Conservation (phyloP, 2,797 vertebrate genomes). For the Benthosema pterotum region DNA sequence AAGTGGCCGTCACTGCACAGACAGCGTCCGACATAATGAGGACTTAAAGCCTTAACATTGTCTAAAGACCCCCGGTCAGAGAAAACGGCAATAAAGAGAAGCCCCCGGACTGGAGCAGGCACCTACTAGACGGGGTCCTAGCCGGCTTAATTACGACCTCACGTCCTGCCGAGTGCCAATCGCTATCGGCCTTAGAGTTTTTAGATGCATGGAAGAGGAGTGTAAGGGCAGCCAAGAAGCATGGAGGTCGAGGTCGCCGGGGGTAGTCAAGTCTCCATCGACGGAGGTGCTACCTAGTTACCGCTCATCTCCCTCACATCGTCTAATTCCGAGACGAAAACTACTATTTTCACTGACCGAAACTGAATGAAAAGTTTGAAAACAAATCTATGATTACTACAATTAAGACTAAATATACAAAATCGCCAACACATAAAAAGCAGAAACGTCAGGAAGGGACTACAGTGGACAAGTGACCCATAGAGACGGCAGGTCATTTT, state of each 20-base stretch:
- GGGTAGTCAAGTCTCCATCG: constrained; percentile 16
- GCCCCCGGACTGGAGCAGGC: constrained; percentile 63
- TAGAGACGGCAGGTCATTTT: too few species aligned
- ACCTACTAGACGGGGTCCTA: constrained; percentile 57
- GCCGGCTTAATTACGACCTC: constrained; percentile 70
- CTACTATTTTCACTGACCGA: too few species aligned
- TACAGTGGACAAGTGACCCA: too few species aligned
- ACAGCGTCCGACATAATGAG: constrained; percentile 77
- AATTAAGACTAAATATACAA: too few species aligned
- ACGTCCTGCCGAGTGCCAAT: constrained; percentile 68
- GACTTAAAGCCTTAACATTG: constrained; percentile 81
- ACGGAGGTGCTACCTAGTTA: constrained; percentile 24
- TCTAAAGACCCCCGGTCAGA: constrained; percentile 73
- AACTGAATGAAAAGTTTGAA: too few species aligned
- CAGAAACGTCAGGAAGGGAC: too few species aligned
- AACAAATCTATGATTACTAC: too few species aligned
- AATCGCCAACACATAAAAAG: too few species aligned
- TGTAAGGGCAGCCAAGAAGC: constrained; percentile 47
- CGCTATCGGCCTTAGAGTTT: constrained; percentile 66
- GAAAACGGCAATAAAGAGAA: constrained; percentile 70
- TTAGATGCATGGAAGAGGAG: constrained; percentile 69
- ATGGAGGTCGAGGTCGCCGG: constrained; percentile 50
- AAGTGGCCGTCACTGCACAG: constrained; percentile 70
- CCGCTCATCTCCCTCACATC: constrained; percentile 4
- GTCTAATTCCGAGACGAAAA: too few species aligned